Base-by-base conservation (phyloP, 2,113 vertebrate species). In the Ailuropoda melanoleuca region DNA sequence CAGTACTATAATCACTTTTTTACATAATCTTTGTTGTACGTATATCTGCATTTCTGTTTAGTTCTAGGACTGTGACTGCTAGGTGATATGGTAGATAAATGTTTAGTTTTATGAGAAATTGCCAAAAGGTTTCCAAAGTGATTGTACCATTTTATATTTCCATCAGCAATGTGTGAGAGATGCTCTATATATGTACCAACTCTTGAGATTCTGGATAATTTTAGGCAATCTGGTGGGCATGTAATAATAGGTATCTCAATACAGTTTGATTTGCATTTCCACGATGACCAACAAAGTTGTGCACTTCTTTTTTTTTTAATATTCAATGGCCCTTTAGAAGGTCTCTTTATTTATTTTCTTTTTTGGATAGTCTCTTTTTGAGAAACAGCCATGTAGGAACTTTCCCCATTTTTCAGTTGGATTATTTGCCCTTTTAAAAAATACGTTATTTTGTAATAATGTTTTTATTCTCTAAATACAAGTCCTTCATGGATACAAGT, bases 31-130 rank as follows among this genome's bases (percentile, higher is more conserved):
- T 95, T 72, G 13, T 21, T 72, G 15, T 37, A 56, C 2, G 23
- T 6, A 56, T 29, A 11, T 24, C 37, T 84, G 37, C 3, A 70
- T 72, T 91, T 78, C 31, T 64, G 4, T 48, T 84, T 15, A 70
- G 23, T 72, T 43, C 23, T 70, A 91, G 8, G 34, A 58, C 68
- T 66, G 21, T 87, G 64, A 88, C 88, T 77, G 13, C 11, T 87
- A 60, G 9, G 3, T 90, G 48, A 66, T 72, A 60, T 64, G 26
- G 29, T 84, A 88, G 91, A 88, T 84, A n/a, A 10, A 58, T 37
- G 13, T 75, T 93, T 88, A 84, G 62, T 85, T 95, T 92, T 85
- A 31, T 85, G n/a, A 91, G n/a, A 88, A 82, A 74, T 31, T 80
- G 3, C 17, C 55, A 70, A 66, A 53, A 21, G 48, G 8, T 4